Evolutionary conservation across 2,888 invertebrate species (phyloP).

Genomic region (Troides oblongomaculatus): DNA sequence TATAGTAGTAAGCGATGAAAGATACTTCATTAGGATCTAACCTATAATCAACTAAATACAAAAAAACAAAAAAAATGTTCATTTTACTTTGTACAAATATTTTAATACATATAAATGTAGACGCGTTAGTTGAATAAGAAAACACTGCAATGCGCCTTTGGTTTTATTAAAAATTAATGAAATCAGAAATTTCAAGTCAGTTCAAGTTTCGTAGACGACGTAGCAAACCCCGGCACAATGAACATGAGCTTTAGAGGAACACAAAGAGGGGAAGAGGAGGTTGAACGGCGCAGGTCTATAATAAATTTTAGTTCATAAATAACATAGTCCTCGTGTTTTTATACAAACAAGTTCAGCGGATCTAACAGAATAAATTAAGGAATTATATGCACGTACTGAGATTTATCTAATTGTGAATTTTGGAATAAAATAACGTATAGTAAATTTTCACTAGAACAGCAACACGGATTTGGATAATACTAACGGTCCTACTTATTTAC

Average conservation of each 20-base stretch:
- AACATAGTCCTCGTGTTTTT: conserved; percentile 10
- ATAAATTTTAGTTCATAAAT: conserved; percentile 17
- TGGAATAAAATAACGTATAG: no score
- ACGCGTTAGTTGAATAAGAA: neutral
- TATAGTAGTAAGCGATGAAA: no score
- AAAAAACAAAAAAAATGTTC: no score
- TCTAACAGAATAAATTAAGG: neutral
- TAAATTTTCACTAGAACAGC: neutral
- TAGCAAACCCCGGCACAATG: conserved; percentile 9
- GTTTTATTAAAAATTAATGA: conserved; percentile 23
- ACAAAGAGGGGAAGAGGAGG: conserved; percentile 33
- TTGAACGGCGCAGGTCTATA: conserved; percentile 27
- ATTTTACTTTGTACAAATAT: no score
- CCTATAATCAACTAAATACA: no score
- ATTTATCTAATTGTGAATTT: neutral
- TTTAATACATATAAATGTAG: neutral
- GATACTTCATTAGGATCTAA: no score
- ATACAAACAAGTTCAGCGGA: neutral
- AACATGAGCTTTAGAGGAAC: conserved; percentile 36
- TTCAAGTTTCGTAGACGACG: conserved; percentile 28
- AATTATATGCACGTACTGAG: neutral
- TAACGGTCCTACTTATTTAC: conserved; percentile 14
- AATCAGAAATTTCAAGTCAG: conserved; percentile 23
- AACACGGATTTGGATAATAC: conserved; percentile 1
- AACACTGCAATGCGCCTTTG: conserved; percentile 25